Evolutionary conservation across 2,888 invertebrate species (phyloP).

Genomic region (Noctua janthina): DNA sequence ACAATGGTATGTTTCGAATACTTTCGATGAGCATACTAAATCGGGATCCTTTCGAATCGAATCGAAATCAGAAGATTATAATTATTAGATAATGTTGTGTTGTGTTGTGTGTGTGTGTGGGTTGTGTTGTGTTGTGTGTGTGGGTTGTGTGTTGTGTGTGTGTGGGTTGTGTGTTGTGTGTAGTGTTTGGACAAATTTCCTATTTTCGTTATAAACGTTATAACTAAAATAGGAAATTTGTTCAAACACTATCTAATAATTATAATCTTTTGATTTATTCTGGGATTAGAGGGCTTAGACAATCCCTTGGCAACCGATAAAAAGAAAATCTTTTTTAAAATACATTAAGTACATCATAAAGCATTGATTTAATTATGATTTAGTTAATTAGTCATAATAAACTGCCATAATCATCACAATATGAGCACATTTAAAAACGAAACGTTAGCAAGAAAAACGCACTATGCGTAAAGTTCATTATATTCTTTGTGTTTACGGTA

Average conservation of each 20-base stretch:
- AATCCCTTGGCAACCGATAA: not conserved
- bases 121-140: too few species aligned
- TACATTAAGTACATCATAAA: not conserved
- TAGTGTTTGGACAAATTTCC: too few species aligned
- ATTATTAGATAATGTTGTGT: too few species aligned
- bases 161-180: too few species aligned
- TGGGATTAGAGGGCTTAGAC: not conserved
- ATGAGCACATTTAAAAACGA: conserved; percentile 17
- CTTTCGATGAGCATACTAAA: conserved; percentile 1
- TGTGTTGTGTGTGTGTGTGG: too few species aligned
- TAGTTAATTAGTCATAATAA: conserved; percentile 20
- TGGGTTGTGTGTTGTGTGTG: too few species aligned
- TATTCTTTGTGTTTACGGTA: conserved; percentile 39
- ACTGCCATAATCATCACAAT: conserved; percentile 22
- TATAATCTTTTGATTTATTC: not conserved
- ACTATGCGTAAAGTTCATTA: conserved; percentile 28
- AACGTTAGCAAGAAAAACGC: conserved; percentile 3
- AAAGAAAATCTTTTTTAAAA: not conserved
- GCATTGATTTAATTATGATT: not conserved
- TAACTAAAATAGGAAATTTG: not conserved
- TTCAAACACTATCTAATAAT: not conserved
- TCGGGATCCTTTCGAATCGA: conserved; percentile 12
- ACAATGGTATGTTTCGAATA: conserved; percentile 7
- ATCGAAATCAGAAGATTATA: too few species aligned
- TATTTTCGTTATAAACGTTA: too few species aligned